Evolutionary conservation across 2,797 vertebrate genomes (phyloP), one percentile per base, ranked within the genome.

Genomic region (Oophaga sylvatica): DNA sequence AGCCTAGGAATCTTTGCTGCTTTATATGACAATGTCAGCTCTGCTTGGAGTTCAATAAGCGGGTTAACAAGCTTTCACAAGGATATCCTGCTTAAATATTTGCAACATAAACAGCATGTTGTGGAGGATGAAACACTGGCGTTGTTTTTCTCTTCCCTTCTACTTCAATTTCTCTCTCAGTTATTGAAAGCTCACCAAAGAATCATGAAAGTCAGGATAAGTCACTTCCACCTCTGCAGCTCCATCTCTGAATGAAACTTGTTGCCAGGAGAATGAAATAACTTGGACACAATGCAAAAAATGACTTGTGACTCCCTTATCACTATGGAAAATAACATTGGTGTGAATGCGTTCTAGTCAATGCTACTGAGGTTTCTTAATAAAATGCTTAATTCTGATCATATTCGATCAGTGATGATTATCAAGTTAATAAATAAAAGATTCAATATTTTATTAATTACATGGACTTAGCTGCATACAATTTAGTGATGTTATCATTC

Each of bases 11-110:
- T 76, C 81, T 19, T 53, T 29, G 79, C 78, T 84, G 60, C 81
- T 88, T 35, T 0, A 0, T 1, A 71, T 68, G 73, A 41, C 87
- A 7, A 1, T n/a, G 87, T 84, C 88, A 84, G 83, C 6, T 0
- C 75, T 1, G 56, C 82, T 82, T 29, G 35, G 80, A 86, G 87
- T 89, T 85, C 88, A 84, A 86, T 88, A 88, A 90, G 67, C 70
- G 76, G 87, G 85, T 87, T 88, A 89, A 91, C 88, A 90, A 90
- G 90, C 67, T 86, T 84, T 86, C 77, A 90, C 91, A 88, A 90
- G 87, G 87, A 91, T 90, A 90, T 90, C 87, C 87, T 81, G 90
- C 88, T 81, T 89, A 90, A 87, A 90, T 89, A 86, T 85, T 87
- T 91, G 86, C 88, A 90, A 75, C 84, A 56, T 80, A 87, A 91